These are phyloP conservation scores for Aspiorhynchus laticeps DNA, from an alignment of 2,113 vertebrate species.

Conservation along the genomic window DNA sequence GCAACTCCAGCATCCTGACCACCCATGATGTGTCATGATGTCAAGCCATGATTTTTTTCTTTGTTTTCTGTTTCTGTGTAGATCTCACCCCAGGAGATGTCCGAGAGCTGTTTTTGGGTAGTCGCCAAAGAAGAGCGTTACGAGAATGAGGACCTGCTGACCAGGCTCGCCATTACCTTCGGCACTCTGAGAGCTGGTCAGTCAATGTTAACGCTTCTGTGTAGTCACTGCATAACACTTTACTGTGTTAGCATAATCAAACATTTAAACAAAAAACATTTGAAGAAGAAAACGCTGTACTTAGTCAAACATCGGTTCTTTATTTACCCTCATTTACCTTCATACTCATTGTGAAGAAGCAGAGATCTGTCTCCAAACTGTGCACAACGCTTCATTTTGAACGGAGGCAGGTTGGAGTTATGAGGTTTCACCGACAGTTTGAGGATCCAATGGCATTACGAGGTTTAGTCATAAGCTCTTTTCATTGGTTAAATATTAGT, in stretches of 20 bases:
- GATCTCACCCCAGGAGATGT: conserved; percentile 97
- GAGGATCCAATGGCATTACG: too few species aligned
- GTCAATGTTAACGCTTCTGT: conserved; percentile 42
- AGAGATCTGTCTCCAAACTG: too few species aligned
- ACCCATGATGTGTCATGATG: conserved; percentile 28
- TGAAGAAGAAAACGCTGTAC: too few species aligned
- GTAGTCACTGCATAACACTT: neutral
- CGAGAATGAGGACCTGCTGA: conserved; percentile 84
- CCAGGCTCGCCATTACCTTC: conserved; percentile 86
- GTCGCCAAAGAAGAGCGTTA: conserved; percentile 86
- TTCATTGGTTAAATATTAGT: too few species aligned
- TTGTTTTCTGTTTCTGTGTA: conserved; percentile 63
- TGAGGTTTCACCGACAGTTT: too few species aligned
- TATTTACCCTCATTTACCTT: too few species aligned
- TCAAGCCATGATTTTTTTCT: neutral
- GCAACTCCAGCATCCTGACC: conserved; percentile 29
- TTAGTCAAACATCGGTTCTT: too few species aligned
- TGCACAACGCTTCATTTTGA: too few species aligned
- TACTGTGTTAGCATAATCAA: neutral
- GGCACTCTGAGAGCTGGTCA: conserved; percentile 88
- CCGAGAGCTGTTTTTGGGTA: conserved; percentile 96
- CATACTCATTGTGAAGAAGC: too few species aligned
- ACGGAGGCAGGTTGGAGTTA: too few species aligned
- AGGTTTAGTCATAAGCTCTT: too few species aligned
- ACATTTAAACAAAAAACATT: too few species aligned